Base-by-base conservation (phyloP, 2,113 vertebrate species). In the Ceyx cyanopectus region DNA sequence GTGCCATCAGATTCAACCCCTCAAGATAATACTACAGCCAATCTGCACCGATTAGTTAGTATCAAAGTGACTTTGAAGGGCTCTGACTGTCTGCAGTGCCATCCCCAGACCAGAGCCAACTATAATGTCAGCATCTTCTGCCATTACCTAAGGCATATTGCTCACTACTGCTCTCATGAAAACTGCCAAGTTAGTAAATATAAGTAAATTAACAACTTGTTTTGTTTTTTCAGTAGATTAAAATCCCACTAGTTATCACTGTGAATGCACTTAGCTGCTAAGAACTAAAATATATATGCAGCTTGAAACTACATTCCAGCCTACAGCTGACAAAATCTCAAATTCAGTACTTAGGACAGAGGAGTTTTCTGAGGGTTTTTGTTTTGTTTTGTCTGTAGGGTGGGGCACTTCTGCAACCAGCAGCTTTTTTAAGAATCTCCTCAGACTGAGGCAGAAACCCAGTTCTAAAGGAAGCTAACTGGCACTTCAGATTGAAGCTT, bases 281-380 rank as follows among this genome's bases (percentile, higher is more conserved):
- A 53, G 30, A 85, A 87, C 9, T 2, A 1, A 81, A 90, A 91
- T 83, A 88, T 72, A 61, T 1, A 67, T 3, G 6, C 40, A 78
- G 32, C 27, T 80, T 69, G 32, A 92, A 86, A 40, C n/a, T 30
- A 20, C 66, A 72, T 68, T 85, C 76, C 79, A 88, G 86, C 45
- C 61, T 82, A 80, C 45, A 79, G 69, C 29, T 76, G 81, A 82
- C 48, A 95, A 93, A 93, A 57, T 61, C 57, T 51, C 84, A 61
- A 93, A 94, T 97, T 96, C 95, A 97, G 91, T 92, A 96, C 93
- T 88, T 90, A 93, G 95, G 92, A 96, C 96, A 96, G 92, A 95
- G 93, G 76, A 93, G 70, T 74, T 90, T 94, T 74, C 74, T 67
- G 60, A 87, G 27, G 29, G 10, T 30, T 85, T 76, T 85, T 51